A percentile compares a stretch with the other conserved stretches of the same genome.
Conservation (phyloP, 2,888 invertebrate genomes). For the Pilophorus perplexus region DNA sequence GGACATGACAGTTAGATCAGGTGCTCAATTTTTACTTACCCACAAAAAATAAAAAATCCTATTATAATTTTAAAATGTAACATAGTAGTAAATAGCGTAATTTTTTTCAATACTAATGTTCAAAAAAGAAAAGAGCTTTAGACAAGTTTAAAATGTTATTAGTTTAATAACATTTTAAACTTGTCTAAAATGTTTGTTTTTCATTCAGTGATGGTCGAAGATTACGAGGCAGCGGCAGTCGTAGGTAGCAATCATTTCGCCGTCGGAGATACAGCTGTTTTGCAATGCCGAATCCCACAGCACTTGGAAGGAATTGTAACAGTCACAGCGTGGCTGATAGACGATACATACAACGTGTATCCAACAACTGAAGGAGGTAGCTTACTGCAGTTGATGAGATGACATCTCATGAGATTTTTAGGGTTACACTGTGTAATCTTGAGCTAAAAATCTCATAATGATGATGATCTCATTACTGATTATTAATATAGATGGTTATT, state of each 20-base stretch:
- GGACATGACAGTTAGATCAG: slow-evolving; percentile 42
- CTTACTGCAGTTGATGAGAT: too few relatives aligned
- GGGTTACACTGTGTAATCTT: neutral
- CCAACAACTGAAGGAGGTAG: slow-evolving; percentile 68
- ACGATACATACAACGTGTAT: slow-evolving; percentile 69
- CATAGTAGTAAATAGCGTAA: too few relatives aligned
- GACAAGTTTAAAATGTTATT: neutral
- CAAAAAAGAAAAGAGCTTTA: neutral
- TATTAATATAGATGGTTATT: too few relatives aligned
- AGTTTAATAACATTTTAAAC: neutral
- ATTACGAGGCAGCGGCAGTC: slow-evolving; percentile 66
- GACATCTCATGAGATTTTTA: neutral
- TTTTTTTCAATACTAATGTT: neutral
- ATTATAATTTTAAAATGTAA: too few relatives aligned
- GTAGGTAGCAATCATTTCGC: slow-evolving; percentile 65
- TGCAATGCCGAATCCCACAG: slow-evolving; percentile 68
- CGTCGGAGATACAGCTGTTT: slow-evolving; percentile 67
- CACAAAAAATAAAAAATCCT: too few relatives aligned
- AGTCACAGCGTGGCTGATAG: slow-evolving; percentile 72
- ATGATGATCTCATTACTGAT: too few relatives aligned
- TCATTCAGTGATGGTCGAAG: slow-evolving; percentile 70
- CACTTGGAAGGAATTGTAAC: slow-evolving; percentile 70
- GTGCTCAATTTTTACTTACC: too few relatives aligned
- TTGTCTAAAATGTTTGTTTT: too few relatives aligned
- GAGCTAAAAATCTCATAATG: neutral